These are phyloP conservation scores for Myiagra hebetior DNA, from an alignment of 2,113 vertebrate species.

Conservation along the genomic window DNA sequence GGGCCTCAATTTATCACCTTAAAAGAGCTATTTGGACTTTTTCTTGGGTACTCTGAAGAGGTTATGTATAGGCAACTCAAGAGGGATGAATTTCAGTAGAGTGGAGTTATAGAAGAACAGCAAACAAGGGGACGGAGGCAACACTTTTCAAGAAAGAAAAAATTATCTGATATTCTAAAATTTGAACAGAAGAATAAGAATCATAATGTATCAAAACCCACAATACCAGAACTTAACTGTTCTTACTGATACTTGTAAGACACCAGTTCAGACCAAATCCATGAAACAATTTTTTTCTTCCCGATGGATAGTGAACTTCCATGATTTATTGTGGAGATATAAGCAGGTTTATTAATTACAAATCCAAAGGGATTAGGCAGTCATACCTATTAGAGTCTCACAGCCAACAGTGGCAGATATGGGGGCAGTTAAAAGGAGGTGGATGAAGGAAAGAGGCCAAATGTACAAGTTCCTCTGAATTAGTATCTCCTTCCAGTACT, in stretches of 20 bases:
- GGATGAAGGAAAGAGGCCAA: background rate
- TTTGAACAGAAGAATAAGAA: background rate
- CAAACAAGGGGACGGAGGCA: background rate
- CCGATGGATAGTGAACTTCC: background rate
- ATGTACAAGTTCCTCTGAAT: background rate
- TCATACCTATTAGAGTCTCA: background rate
- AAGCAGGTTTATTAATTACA: background rate
- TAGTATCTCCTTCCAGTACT: background rate
- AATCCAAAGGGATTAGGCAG: background rate
- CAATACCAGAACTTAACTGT: background rate
- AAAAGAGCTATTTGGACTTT: background rate
- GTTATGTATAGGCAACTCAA: background rate
- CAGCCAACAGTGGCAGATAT: background rate
- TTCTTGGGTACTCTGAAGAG: background rate
- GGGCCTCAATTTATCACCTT: background rate
- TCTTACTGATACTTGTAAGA: background rate
- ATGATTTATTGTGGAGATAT: background rate
- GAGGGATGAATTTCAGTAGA: background rate
- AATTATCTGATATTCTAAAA: background rate
- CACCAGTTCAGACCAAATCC: background rate
- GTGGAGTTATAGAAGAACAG: background rate
- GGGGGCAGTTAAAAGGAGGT: background rate
- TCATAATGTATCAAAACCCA: background rate
- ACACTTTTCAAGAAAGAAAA: background rate
- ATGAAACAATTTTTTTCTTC: background rate